phyloP scores from a whole-genome alignment of 2,113 vertebrate genomes.

The Mesoclemmys tuberculata region DNA sequence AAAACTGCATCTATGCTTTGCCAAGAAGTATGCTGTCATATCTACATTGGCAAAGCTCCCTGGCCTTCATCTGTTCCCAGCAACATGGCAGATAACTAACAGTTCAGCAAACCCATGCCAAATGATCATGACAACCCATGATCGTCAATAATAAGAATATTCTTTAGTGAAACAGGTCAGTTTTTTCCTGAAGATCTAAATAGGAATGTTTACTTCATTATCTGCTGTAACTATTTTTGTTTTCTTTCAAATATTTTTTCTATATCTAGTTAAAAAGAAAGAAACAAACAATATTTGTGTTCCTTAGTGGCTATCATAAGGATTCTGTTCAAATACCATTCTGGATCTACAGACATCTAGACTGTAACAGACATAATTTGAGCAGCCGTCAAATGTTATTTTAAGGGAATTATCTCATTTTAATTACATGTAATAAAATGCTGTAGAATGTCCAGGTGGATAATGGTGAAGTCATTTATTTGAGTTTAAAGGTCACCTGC shows the following conservation, averaged over 20 bases:
- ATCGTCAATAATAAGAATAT: neutral
- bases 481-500: neutral
- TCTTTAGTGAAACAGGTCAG: neutral
- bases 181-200: neutral
- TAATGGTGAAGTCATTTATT: neutral
- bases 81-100: neutral
- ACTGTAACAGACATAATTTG: neutral
- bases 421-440: neutral
- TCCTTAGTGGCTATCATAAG: neutral
- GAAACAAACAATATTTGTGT: neutral
- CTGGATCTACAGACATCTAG: neutral
- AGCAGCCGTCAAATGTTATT: neutral
- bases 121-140: neutral
- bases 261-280: neutral
- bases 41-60: too few relatives aligned
- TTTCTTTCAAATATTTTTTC: neutral
- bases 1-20: neutral
- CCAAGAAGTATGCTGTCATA: neutral
- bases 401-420: neutral
- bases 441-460: neutral
- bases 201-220: neutral
- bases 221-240: neutral
- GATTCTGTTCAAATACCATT: neutral
- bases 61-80: neutral
- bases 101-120: neutral